Conservation (phyloP, 2,888 invertebrate species). For the Neria commutata region DNA sequence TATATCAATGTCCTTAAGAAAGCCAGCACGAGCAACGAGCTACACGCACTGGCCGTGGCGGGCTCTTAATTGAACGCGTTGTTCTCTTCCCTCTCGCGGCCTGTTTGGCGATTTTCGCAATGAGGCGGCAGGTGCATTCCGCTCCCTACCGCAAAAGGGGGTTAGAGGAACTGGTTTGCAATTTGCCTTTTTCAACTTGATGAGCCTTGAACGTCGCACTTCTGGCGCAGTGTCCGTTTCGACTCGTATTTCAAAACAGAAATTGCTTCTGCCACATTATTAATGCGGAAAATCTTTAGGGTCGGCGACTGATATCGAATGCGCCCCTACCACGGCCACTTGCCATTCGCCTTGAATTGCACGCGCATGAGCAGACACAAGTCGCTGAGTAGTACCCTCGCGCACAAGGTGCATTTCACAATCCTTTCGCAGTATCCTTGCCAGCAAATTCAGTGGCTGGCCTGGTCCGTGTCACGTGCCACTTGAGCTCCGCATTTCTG, state of each 20-base stretch:
- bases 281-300: slow-evolving; percentile 4
- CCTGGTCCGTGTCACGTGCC: slow-evolving; percentile 12
- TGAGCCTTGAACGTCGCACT: neutral
- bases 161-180: neutral
- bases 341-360: neutral
- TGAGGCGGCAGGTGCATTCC: neutral
- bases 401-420: neutral
- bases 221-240: neutral
- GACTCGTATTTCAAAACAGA: neutral
- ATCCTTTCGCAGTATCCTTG: neutral
- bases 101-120: neutral
- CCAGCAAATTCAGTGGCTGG: neutral
- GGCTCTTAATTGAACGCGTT: too few relatives aligned
- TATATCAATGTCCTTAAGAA: neutral
- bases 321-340: too few relatives aligned
- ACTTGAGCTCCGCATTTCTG: slow-evolving; percentile 1
- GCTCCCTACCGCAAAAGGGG: neutral
- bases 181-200: neutral
- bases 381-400: neutral
- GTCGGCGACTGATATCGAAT: neutral
- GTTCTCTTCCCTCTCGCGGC: neutral
- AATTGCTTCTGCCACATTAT: neutral
- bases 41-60: too few relatives aligned
- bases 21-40: too few relatives aligned
- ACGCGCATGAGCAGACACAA: neutral